Evolutionary conservation across 1,140 invertebrate genomes (phyloP).

Genomic region (Eriosoma lanigerum): DNA sequence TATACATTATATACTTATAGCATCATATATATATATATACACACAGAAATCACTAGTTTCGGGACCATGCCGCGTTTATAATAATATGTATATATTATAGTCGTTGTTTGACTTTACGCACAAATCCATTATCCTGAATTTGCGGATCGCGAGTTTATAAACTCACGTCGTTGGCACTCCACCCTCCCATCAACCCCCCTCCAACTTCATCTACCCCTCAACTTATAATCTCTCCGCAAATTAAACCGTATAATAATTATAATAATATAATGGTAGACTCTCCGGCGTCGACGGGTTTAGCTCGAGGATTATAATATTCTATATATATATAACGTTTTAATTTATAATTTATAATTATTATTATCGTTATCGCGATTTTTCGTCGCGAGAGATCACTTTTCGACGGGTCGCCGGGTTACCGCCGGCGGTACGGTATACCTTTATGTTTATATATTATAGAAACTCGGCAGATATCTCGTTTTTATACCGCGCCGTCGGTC

Average conservation of each 20-base stretch:
- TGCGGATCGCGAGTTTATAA: no score
- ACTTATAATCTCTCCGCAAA: background rate
- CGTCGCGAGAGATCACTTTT: background rate
- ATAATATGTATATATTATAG: background rate
- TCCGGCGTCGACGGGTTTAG: background rate
- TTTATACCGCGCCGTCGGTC: background rate
- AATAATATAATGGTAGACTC: background rate
- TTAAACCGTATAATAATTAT: conserved; percentile 12
- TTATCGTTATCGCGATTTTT: background rate
- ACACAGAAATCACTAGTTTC: background rate
- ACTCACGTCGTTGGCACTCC: background rate
- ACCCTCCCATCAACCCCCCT: background rate
- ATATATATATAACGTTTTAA: background rate
- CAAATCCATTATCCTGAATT: conserved; percentile 4
- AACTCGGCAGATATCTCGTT: background rate
- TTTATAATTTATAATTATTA: background rate
- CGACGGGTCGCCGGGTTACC: background rate
- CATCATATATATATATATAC: background rate
- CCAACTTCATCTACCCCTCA: no score
- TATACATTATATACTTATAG: background rate
- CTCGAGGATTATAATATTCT: conserved; percentile 6
- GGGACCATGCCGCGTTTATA: background rate
- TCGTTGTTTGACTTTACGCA: conserved; percentile 3
- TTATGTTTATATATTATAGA: background rate
- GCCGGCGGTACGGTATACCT: background rate